Evolutionary conservation across 2,113 vertebrate genomes (phyloP).

Genomic region (Labrus mixtus): DNA sequence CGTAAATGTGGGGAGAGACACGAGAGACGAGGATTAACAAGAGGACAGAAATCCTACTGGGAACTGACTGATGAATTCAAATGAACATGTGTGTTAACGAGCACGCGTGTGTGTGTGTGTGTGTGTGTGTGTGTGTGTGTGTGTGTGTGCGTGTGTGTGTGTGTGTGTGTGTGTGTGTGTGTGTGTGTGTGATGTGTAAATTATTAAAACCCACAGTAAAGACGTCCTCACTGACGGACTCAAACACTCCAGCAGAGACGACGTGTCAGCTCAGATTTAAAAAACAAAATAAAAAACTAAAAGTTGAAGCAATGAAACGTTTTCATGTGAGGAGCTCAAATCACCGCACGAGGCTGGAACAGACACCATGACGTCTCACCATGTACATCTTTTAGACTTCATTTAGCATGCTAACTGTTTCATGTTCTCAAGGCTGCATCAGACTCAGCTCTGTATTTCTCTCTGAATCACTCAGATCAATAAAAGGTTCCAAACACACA

Average conservation of each 20-base stretch:
- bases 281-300: constrained; percentile 9
- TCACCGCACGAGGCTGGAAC: accelerated
- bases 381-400: too few species aligned
- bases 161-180: constrained; percentile 6
- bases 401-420: too few species aligned
- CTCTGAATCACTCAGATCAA: too few species aligned
- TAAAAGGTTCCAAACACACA: too few species aligned
- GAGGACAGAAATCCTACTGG: constrained; percentile 25
- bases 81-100: background rate
- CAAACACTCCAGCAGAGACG: background rate
- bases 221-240: constrained; percentile 18
- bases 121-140: background rate
- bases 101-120: constrained; percentile 12
- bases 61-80: too few species aligned
- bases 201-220: constrained; percentile 3
- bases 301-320: constrained; percentile 1
- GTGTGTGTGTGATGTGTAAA: constrained; percentile 18
- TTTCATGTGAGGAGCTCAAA: background rate
- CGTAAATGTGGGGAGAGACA: background rate
- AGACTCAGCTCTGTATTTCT: too few species aligned
- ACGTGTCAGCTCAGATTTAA: constrained; percentile 26
- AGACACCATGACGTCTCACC: background rate
- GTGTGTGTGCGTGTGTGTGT: constrained; percentile 13
- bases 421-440: too few species aligned
- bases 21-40: constrained; percentile 42